These are phyloP conservation scores for Diaprepes abbreviatus DNA, from an alignment of 2,888 invertebrate genomes.

Conservation along the genomic window DNA sequence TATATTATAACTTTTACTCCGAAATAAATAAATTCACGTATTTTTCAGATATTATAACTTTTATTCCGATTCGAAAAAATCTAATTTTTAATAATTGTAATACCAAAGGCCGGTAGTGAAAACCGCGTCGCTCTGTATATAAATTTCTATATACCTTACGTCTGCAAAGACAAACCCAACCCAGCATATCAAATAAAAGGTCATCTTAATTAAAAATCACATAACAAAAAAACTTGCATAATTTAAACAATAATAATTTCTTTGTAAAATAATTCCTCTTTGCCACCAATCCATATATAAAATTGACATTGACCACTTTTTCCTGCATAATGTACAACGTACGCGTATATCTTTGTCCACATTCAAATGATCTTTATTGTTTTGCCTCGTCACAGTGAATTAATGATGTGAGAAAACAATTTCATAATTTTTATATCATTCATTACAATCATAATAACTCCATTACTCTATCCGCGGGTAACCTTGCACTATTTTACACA, in stretches of 20 bases:
- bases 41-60: too few species aligned
- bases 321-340: conserved; percentile 2
- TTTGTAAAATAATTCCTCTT: background rate
- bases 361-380: conserved; percentile 29
- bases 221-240: background rate
- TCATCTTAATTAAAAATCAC: background rate
- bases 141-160: too few species aligned
- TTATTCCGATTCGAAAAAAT: too few species aligned
- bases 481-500: conserved; percentile 37
- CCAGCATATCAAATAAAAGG: background rate
- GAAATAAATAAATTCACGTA: too few species aligned
- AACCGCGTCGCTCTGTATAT: too few species aligned
- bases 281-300: too few species aligned
- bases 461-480: conserved; percentile 22
- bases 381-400: conserved; percentile 14
- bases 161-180: background rate
- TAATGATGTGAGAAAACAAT: conserved; percentile 31
- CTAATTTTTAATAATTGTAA: too few species aligned
- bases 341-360: conserved; percentile 23
- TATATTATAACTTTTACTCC: too few species aligned
- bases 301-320: conserved; percentile 30
- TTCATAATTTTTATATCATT: conserved; percentile 31
- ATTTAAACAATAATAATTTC: background rate
- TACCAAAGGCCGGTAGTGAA: too few species aligned
- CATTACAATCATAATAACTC: conserved; percentile 20